Evolutionary conservation across 92 coral and sea anemone species (phyloP).

Genomic region (Actinernus sp.): DNA sequence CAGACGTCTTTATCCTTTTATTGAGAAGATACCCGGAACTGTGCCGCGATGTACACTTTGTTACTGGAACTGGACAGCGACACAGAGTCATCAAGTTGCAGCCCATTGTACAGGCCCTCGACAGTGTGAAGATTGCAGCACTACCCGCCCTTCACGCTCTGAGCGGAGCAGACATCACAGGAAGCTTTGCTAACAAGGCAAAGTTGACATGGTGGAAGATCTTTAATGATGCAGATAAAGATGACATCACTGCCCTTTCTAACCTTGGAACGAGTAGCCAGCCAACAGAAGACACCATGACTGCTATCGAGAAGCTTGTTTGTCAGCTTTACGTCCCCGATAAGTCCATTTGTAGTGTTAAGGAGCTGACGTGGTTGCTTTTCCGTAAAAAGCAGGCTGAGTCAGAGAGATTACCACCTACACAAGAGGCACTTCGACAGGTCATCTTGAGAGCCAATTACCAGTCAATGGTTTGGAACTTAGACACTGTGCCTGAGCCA

Average conservation of each 20-base stretch:
- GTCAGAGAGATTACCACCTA: conserved; percentile 39
- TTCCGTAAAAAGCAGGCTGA: conserved; percentile 40
- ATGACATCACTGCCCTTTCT: conserved; percentile 15
- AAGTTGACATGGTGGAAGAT: conserved; percentile 26
- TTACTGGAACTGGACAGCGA: conserved; percentile 16
- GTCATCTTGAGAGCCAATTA: conserved; percentile 29
- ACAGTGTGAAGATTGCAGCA: conserved; percentile 22
- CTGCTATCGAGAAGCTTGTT: conserved; percentile 32
- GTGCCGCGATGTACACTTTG: conserved; percentile 15
- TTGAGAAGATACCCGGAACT: conserved; percentile 35
- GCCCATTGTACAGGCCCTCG: conserved; percentile 23
- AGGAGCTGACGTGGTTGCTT: conserved; percentile 34
- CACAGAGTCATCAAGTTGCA: conserved; percentile 19
- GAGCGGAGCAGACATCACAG: conserved; percentile 11
- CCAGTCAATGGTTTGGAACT: conserved; percentile 46
- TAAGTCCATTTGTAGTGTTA: neutral
- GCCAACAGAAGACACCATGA: neutral
- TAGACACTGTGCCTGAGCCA: conserved; percentile 41
- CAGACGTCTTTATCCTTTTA: conserved; percentile 25
- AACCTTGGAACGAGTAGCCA: conserved; percentile 17
- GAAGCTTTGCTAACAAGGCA: conserved; percentile 2
- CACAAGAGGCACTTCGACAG: conserved; percentile 26
- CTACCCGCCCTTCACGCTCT: conserved; percentile 34
- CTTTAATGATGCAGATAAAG: conserved; percentile 10
- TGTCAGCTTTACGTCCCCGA: conserved; percentile 35